Conservation (phyloP, 2,888 invertebrate genomes). For the Tipula vernalis region DNA sequence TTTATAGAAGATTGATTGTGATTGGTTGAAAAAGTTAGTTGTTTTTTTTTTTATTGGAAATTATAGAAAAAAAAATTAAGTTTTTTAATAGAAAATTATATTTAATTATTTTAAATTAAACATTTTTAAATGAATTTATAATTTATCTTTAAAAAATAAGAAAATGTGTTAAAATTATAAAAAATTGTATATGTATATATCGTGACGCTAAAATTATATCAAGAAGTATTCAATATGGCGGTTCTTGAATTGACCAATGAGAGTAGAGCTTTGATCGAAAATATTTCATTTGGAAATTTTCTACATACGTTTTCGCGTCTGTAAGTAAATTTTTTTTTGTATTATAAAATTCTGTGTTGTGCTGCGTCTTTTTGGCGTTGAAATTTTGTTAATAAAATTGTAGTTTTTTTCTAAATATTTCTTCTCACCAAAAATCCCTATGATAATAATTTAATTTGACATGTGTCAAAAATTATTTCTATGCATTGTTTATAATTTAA, state of each 20-base stretch:
- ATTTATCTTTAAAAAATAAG: background rate
- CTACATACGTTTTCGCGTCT: constrained; percentile 41
- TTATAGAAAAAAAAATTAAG: background rate
- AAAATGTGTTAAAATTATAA: background rate
- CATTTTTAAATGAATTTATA: background rate
- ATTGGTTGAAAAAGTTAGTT: constrained; percentile 7
- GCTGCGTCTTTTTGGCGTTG: constrained; percentile 18
- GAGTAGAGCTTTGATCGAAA: constrained; percentile 48
- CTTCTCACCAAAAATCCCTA: background rate
- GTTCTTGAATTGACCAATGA: constrained; percentile 54
- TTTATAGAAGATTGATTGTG: background rate
- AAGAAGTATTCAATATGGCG: constrained; percentile 41
- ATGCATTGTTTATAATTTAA: background rate
- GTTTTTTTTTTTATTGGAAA: background rate
- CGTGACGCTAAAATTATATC: constrained; percentile 9
- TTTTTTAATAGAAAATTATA: background rate
- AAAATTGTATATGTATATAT: background rate
- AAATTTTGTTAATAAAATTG: background rate
- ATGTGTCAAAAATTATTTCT: constrained; percentile 11
- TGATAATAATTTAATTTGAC: constrained; percentile 8
- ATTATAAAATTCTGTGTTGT: constrained; percentile 16
- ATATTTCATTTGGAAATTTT: constrained; percentile 43
- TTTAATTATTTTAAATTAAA: background rate
- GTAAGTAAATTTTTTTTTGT: constrained; percentile 12
- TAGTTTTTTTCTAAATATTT: background rate